These are phyloP conservation scores for Actinernus sp. DNA, from an alignment of 92 coral and sea anemone species.

Conservation along the genomic window DNA sequence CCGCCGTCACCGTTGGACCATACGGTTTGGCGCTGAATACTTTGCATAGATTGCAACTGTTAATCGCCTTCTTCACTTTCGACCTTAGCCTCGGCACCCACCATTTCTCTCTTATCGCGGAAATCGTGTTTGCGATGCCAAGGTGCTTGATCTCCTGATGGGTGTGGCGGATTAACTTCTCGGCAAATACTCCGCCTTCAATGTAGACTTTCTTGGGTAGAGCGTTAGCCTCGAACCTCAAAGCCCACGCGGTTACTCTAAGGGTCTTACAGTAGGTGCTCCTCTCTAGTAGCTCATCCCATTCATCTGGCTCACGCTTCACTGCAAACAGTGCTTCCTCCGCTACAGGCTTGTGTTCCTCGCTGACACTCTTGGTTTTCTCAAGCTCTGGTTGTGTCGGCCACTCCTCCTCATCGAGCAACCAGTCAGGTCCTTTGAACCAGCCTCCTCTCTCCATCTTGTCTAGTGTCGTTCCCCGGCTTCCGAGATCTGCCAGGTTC, in stretches of 20 bases:
- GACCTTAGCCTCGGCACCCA: slow-evolving; percentile 68
- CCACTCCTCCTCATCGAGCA: slow-evolving; percentile 46
- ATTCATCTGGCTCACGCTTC: no score
- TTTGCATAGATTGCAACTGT: slow-evolving; percentile 54
- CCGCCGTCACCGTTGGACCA: slow-evolving; percentile 46
- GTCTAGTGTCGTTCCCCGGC: slow-evolving; percentile 54
- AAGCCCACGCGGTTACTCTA: no score
- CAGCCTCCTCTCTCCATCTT: slow-evolving; percentile 64
- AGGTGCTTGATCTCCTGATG: slow-evolving; percentile 58
- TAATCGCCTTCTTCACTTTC: slow-evolving; percentile 56
- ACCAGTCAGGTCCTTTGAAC: slow-evolving; percentile 68
- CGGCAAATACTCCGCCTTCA: no score
- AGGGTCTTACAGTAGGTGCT: no score
- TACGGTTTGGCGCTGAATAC: slow-evolving; percentile 47
- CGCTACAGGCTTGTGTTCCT: slow-evolving; percentile 23
- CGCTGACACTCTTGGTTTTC: slow-evolving; percentile 11
- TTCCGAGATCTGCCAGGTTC: slow-evolving; percentile 74
- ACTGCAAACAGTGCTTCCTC: slow-evolving; percentile 19
- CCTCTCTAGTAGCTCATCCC: no score
- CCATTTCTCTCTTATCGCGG: slow-evolving; percentile 63
- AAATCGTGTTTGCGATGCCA: slow-evolving; percentile 71
- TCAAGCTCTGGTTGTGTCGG: slow-evolving; percentile 70
- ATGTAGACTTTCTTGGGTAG: no score
- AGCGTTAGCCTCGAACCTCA: no score
- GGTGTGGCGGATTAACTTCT: no score